Conservation (phyloP, 2,888 invertebrate genomes). For the Anthoptus insignis region DNA sequence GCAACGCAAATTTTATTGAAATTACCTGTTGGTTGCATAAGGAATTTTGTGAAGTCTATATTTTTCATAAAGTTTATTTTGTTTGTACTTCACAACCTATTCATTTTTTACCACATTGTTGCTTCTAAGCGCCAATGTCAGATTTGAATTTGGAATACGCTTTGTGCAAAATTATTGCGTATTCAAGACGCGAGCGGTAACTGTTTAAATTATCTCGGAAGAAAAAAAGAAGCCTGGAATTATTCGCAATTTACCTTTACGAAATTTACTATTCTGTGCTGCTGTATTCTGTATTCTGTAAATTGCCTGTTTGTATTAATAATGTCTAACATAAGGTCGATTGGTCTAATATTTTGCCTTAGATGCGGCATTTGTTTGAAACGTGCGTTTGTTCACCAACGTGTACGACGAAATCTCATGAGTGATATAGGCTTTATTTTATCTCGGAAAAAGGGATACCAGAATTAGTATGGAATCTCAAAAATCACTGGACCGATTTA, state of each 20-base stretch:
- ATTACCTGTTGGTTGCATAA: conserved; percentile 40
- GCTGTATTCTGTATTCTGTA: conserved; percentile 41
- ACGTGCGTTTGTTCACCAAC: too few relatives aligned
- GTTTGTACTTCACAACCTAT: too few relatives aligned
- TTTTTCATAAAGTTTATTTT: background rate
- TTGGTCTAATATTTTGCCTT: too few relatives aligned
- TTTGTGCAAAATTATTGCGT: conserved; percentile 19
- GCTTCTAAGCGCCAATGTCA: too few relatives aligned
- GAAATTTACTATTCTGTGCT: conserved; percentile 37
- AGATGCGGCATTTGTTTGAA: too few relatives aligned
- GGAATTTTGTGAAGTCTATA: conserved; percentile 17
- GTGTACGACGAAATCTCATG: too few relatives aligned
- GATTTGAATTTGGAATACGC: conserved; percentile 2
- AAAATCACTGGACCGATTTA: too few relatives aligned
- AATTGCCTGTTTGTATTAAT: conserved; percentile 49
- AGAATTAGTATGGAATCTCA: too few relatives aligned
- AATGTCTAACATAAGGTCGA: too few relatives aligned
- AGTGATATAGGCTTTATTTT: too few relatives aligned
- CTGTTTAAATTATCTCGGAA: conserved; percentile 34
- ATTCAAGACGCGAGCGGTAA: conserved; percentile 31
- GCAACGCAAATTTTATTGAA: conserved; percentile 48
- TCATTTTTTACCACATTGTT: too few relatives aligned
- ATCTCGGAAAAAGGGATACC: too few relatives aligned
- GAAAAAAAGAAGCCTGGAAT: conserved; percentile 31
- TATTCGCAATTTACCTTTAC: conserved; percentile 32